A percentile compares a stretch with the other conserved stretches of the same genome.
phyloP scores from a whole-genome alignment of 2,797 vertebrate species.

The Oryzias sinensis region DNA sequence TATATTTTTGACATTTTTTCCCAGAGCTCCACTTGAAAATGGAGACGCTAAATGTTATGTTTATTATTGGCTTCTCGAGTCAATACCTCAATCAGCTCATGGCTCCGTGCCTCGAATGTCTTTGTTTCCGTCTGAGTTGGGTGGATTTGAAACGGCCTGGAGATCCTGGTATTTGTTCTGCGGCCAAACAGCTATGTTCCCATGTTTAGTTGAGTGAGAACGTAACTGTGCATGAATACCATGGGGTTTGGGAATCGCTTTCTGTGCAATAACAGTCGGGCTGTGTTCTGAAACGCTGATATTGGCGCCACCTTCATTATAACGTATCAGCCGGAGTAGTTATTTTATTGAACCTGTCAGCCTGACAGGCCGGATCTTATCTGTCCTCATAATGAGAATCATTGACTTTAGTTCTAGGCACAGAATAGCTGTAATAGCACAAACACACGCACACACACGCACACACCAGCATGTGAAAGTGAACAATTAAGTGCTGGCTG shows the following conservation, averaged over 20 bases:
- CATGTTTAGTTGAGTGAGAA: conserved; percentile 13
- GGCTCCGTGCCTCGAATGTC: conserved; percentile 26
- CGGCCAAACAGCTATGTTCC: conserved; percentile 27
- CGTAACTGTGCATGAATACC: conserved; percentile 18
- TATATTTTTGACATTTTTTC: conserved; percentile 61
- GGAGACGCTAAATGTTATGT: conserved; percentile 53
- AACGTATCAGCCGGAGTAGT: conserved; percentile 26
- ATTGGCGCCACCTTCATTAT: conserved; percentile 34
- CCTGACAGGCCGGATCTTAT: conserved; percentile 57
- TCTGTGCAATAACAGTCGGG: conserved; percentile 34
- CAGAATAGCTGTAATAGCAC: conserved; percentile 47
- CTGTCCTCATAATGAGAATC: conserved; percentile 68
- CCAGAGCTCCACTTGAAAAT: conserved; percentile 53
- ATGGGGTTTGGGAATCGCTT: conserved; percentile 32
- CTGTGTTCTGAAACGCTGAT: conserved; percentile 15
- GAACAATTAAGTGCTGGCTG: conserved; percentile 81
- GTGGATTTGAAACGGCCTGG: conserved; percentile 35
- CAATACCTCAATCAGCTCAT: conserved; percentile 47
- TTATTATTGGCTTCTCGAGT: conserved; percentile 46
- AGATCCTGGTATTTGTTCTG: conserved; percentile 20
- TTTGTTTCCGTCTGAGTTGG: conserved; percentile 36
- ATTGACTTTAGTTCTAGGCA: conserved; percentile 65
- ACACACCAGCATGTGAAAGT: conserved; percentile 43
- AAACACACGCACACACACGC: conserved; percentile 35
- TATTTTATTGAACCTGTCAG: conserved; percentile 42